Percentiles rank a stretch among this genome's conserved stretches.
Conservation (phyloP, 2,797 vertebrate species). For the Chloroceryle inda region DNA sequence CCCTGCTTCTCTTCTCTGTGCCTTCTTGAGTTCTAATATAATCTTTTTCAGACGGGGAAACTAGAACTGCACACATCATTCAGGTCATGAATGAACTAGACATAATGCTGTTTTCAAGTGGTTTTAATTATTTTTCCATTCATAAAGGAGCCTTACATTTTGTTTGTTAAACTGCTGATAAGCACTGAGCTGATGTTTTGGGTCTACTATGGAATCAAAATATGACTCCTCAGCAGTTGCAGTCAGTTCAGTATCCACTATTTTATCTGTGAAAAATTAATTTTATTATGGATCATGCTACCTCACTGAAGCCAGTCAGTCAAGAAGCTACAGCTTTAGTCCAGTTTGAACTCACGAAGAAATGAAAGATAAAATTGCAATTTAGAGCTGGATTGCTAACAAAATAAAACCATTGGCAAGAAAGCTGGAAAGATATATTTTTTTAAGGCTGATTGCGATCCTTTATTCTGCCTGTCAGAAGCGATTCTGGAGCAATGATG, state of each 20-base stretch:
- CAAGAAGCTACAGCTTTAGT: not conserved
- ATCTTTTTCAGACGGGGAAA: not conserved
- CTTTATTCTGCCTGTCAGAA: conserved; percentile 9
- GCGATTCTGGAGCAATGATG: not conserved
- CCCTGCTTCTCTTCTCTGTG: not conserved
- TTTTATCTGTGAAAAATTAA: not conserved
- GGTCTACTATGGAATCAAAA: not conserved
- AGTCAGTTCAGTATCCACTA: not conserved
- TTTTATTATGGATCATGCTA: not conserved
- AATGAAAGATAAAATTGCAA: not conserved
- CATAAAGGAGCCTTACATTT: not conserved
- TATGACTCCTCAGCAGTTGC: not conserved
- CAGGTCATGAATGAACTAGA: not conserved
- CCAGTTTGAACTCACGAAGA: not conserved
- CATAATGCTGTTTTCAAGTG: not conserved
- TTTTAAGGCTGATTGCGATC: not conserved
- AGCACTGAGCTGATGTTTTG: not conserved
- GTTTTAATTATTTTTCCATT: not conserved
- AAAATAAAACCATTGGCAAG: not conserved
- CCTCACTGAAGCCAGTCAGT: not conserved
- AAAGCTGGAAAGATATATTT: not conserved
- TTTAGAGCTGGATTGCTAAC: not conserved
- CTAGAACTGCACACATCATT: not conserved
- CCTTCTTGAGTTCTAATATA: not conserved
- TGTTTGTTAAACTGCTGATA: not conserved